Conservation (phyloP, 2,888 invertebrate genomes). For the Bombyx huttoni region DNA sequence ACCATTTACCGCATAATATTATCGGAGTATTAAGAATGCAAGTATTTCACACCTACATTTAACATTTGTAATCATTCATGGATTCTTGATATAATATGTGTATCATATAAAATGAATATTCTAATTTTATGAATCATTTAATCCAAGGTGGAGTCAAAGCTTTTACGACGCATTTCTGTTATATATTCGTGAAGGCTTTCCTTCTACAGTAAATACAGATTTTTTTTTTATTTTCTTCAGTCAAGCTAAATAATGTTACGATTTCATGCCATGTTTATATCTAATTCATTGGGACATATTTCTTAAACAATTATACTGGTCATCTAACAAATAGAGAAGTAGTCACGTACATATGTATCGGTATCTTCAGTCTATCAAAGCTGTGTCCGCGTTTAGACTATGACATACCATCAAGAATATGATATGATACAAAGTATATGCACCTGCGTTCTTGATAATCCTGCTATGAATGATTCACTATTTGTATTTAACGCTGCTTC, state of each 20-base stretch:
- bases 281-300: too few relatives aligned
- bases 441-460: constrained; percentile 21
- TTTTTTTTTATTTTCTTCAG: background rate
- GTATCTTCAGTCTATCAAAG: constrained; percentile 13
- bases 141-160: constrained; percentile 9
- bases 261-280: too few relatives aligned
- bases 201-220: background rate
- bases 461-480: constrained; percentile 10
- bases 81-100: constrained; percentile 1
- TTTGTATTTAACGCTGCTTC: constrained; percentile 2
- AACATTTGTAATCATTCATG: background rate
- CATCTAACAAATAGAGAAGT: too few relatives aligned
- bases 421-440: constrained; percentile 18
- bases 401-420: constrained; percentile 21
- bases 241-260: too few relatives aligned
- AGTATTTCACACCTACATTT: constrained; percentile 4
- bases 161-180: constrained; percentile 17
- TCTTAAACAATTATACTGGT: too few relatives aligned
- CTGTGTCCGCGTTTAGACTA: constrained; percentile 14
- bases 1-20: background rate
- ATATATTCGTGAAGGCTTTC: background rate
- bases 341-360: background rate
- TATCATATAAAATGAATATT: constrained; percentile 22
- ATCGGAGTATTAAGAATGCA: background rate
- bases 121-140: constrained; percentile 24